Percentiles rank a stretch among this genome's conserved stretches.
These are phyloP conservation scores for Scrobipalpa atriplicella DNA, from an alignment of 2,888 invertebrate species.

Conservation along the genomic window DNA sequence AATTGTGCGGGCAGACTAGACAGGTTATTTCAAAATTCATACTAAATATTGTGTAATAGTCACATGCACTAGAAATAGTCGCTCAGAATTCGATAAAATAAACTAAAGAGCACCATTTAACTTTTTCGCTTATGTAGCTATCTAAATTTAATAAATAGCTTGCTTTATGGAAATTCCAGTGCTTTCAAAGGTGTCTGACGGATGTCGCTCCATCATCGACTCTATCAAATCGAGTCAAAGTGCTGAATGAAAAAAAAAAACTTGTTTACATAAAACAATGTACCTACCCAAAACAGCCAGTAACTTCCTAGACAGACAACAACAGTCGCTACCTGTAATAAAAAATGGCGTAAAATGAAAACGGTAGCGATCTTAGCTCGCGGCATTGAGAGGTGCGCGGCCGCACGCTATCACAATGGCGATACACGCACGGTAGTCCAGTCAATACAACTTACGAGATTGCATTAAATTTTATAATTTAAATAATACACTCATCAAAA, in stretches of 20 bases:
- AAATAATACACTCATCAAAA: not conserved
- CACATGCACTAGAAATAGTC: no score
- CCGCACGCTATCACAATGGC: slow-evolving; percentile 12
- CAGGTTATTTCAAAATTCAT: not conserved
- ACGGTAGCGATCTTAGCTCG: slow-evolving; percentile 15
- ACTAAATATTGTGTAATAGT: not conserved
- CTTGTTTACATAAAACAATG: not conserved
- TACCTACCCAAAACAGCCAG: not conserved
- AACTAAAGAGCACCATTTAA: no score
- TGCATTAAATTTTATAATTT: no score
- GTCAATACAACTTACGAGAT: not conserved
- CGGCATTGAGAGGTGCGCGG: slow-evolving; percentile 14
- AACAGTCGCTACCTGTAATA: not conserved
- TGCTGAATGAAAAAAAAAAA: no score
- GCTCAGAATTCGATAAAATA: no score
- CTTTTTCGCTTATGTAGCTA: no score
- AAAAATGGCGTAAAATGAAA: slow-evolving; percentile 11
- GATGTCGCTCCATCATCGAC: no score
- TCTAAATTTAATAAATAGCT: no score
- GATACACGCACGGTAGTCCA: not conserved
- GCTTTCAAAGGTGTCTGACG: no score
- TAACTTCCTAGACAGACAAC: not conserved
- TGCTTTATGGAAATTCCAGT: no score
- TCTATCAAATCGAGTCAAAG: not conserved
- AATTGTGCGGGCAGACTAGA: not conserved